phyloP scores from a whole-genome alignment of 1,140 invertebrate species.

The Leptonema lineaticorne region DNA sequence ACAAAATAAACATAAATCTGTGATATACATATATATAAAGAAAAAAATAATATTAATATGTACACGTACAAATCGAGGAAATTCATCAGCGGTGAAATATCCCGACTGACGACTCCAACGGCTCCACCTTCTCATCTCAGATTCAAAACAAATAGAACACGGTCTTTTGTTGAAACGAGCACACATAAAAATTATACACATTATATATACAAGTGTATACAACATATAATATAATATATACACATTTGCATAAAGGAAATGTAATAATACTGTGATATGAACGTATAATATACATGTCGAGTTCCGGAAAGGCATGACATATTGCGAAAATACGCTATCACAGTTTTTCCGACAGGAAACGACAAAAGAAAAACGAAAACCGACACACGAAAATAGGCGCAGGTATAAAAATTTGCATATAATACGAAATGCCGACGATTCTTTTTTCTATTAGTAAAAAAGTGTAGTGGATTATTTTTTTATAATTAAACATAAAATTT shows the following conservation, averaged over 20 bases:
- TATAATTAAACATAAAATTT: too few species aligned
- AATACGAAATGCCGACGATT: neutral
- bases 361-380: conserved; percentile 3
- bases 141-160: neutral
- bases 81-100: conserved; percentile 20
- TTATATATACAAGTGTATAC: too few species aligned
- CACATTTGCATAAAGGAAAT: neutral
- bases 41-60: too few species aligned
- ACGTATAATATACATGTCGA: neutral
- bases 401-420: neutral
- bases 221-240: neutral
- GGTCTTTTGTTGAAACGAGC: neutral
- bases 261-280: neutral
- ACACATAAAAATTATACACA: too few species aligned
- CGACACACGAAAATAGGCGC: neutral
- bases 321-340: conserved; percentile 2
- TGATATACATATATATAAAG: too few species aligned
- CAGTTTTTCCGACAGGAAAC: neutral
- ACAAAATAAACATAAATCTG: too few species aligned
- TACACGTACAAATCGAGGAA: neutral
- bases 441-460: neutral
- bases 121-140: conserved; percentile 34
- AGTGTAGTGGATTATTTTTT: too few species aligned
- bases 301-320: neutral
- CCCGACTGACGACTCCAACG: conserved; percentile 36